A percentile compares a stretch with the other conserved stretches of the same genome.
phyloP scores from a whole-genome alignment of 2,888 invertebrate species.

The Deladenus siricidicola region DNA sequence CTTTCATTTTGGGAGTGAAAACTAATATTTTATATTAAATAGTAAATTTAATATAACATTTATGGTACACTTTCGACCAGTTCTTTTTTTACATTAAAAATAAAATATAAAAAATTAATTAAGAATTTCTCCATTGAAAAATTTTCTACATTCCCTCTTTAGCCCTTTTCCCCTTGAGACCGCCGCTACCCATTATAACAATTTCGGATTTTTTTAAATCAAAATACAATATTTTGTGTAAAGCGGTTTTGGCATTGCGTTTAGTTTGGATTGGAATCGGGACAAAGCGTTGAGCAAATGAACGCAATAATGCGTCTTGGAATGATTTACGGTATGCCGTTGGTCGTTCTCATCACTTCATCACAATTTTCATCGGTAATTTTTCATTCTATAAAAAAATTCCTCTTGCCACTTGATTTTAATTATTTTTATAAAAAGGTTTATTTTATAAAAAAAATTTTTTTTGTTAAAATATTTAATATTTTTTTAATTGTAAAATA shows the following conservation, averaged over 20 bases:
- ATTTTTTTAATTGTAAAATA: background rate
- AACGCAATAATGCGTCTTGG: conserved; percentile 37
- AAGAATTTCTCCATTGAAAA: background rate
- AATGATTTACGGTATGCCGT: conserved; percentile 45
- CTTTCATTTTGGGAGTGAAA: no score
- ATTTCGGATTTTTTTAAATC: background rate
- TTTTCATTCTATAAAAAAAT: conserved; percentile 4
- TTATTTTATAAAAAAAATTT: background rate
- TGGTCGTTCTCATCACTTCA: conserved; percentile 36
- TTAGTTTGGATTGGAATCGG: conserved; percentile 44
- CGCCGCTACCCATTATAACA: background rate
- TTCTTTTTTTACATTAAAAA: background rate
- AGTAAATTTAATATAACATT: no score
- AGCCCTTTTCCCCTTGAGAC: background rate
- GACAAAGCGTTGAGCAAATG: conserved; percentile 39
- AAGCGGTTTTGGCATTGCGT: background rate
- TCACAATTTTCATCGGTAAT: conserved; percentile 44
- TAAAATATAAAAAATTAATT: background rate
- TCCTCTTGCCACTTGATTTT: no score
- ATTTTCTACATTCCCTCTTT: no score
- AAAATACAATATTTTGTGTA: background rate
- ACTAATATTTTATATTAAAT: no score
- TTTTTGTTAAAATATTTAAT: background rate
- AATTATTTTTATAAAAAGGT: no score
- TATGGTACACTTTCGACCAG: background rate